Percentiles rank a stretch among this genome's conserved stretches.
Evolutionary conservation across 2,113 vertebrate species (phyloP).

Genomic region (Gnathonemus echidnorhynchus): DNA sequence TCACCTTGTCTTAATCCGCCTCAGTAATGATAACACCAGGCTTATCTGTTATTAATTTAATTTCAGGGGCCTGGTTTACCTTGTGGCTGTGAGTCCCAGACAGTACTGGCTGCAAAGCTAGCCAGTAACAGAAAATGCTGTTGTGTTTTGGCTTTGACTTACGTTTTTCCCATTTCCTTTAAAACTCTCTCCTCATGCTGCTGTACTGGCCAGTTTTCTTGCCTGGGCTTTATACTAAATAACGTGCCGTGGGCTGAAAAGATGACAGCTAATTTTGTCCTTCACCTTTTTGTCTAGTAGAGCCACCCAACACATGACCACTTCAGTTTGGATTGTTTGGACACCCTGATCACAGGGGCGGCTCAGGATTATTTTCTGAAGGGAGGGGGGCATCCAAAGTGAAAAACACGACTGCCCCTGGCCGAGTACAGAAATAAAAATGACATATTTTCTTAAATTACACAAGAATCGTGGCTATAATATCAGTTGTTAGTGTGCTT

Average conservation of each 20-base stretch:
- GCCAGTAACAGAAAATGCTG: not conserved
- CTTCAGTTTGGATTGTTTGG: not conserved
- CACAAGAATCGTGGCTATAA: not conserved
- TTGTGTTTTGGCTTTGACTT: not conserved
- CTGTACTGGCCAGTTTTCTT: not conserved
- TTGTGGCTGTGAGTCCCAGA: not conserved
- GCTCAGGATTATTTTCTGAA: not conserved
- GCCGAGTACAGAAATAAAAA: not conserved
- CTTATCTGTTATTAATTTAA: slow-evolving; percentile 13
- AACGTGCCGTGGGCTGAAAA: not conserved
- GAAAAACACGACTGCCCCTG: not conserved
- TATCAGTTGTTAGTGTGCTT: not conserved
- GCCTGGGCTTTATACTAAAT: not conserved
- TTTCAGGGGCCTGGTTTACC: not conserved
- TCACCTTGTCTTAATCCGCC: not conserved
- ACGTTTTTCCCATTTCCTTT: not conserved
- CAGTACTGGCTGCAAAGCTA: not conserved
- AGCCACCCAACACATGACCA: not conserved
- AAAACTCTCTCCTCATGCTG: not conserved
- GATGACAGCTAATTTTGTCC: not conserved
- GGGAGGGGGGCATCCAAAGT: not conserved
- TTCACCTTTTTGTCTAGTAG: not conserved
- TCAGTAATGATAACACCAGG: not conserved
- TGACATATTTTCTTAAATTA: not conserved
- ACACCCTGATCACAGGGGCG: not conserved